Percentiles rank a stretch among this genome's conserved stretches.
phyloP scores from a whole-genome alignment of 1,140 invertebrate genomes.

The Triops longicaudatus region DNA sequence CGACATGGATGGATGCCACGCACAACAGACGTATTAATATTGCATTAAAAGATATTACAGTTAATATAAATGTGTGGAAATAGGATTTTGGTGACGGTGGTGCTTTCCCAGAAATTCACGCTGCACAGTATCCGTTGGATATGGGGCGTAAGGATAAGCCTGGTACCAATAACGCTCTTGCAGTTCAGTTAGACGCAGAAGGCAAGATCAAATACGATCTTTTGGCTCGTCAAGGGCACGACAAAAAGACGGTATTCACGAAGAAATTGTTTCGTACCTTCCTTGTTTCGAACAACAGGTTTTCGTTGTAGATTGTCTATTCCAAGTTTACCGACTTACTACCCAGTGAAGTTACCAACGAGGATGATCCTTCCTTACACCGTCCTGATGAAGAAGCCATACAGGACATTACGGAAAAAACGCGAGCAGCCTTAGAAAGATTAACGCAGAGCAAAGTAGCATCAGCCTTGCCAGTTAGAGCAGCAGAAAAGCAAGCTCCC shows the following conservation, averaged over 20 bases:
- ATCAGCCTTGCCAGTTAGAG: constrained; percentile 84
- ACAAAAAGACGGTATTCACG: constrained; percentile 75
- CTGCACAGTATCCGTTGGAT: constrained; percentile 91
- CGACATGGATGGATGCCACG: constrained; percentile 90
- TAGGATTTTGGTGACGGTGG: constrained; percentile 89
- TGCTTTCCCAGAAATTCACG: constrained; percentile 94
- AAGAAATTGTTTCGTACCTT: not conserved
- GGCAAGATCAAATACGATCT: constrained; percentile 96
- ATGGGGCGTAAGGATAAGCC: constrained; percentile 55
- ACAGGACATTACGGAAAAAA: constrained; percentile 76
- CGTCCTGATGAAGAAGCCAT: constrained; percentile 78
- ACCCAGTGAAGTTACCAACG: constrained; percentile 82
- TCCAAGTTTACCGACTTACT: constrained; percentile 89
- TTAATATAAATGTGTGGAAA: not conserved
- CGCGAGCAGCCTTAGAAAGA: constrained; percentile 71
- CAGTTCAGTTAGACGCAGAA: constrained; percentile 84
- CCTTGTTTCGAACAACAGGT: not conserved
- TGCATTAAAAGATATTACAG: not conserved
- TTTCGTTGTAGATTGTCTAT: constrained; percentile 70
- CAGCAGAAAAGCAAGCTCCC: constrained; percentile 80
- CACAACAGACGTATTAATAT: constrained; percentile 60
- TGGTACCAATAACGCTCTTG: constrained; percentile 80
- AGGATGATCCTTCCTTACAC: constrained; percentile 80
- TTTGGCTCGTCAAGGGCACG: constrained; percentile 87
- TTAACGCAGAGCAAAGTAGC: constrained; percentile 81